A percentile compares a stretch with the other conserved stretches of the same genome.
Conservation (phyloP, 1,140 invertebrate species). For the Stratiolaelaps scimitus region DNA sequence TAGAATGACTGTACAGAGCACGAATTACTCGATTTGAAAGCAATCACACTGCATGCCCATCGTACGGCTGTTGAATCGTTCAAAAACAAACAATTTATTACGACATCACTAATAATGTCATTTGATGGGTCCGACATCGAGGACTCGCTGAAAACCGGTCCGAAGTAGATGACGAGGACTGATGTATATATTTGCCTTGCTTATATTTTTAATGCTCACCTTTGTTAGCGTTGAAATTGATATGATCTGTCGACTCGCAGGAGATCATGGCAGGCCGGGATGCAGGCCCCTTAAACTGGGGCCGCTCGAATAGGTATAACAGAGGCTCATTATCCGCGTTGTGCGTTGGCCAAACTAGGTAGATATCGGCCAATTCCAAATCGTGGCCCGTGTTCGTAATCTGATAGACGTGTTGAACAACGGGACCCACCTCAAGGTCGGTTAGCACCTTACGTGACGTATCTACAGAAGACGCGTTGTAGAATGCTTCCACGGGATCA, state of each 20-base stretch:
- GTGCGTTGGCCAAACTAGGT: constrained; percentile 26
- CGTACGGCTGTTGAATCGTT: too few relatives aligned
- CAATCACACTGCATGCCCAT: too few relatives aligned
- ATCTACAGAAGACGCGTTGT: constrained; percentile 14
- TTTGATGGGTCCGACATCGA: too few relatives aligned
- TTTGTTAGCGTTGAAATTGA: constrained; percentile 25
- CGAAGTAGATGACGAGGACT: too few relatives aligned
- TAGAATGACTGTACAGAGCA: too few relatives aligned
- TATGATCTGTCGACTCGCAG: constrained; percentile 8
- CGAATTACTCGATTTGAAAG: too few relatives aligned
- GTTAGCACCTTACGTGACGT: background rate
- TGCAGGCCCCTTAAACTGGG: constrained; percentile 23
- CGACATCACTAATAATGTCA: too few relatives aligned
- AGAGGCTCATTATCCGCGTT: constrained; percentile 22
- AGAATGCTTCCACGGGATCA: constrained; percentile 13
- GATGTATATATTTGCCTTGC: background rate
- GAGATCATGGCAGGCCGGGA: background rate
- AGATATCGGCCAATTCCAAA: constrained; percentile 12
- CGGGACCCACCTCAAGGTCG: constrained; percentile 4
- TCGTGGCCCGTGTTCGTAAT: constrained; percentile 23
- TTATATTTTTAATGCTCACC: background rate
- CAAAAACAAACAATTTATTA: too few relatives aligned
- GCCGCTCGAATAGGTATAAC: constrained; percentile 6
- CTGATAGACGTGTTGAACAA: constrained; percentile 24
- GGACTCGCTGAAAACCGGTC: too few relatives aligned